Evolutionary conservation across 2,888 invertebrate species (phyloP).

Genomic region (Epicampocera succincta): DNA sequence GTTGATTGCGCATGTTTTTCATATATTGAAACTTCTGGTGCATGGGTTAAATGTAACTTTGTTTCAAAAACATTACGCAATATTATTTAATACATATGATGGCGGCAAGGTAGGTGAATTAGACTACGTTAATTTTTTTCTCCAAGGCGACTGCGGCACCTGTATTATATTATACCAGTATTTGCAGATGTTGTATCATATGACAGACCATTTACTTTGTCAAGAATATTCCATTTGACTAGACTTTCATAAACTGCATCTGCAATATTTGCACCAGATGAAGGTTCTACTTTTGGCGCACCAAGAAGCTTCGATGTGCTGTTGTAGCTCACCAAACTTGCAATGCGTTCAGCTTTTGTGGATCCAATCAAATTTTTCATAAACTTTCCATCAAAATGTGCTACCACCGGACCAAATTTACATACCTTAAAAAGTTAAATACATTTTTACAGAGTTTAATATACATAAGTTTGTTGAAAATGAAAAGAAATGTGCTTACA

Average conservation of each 20-base stretch:
- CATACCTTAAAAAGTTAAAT: constrained; percentile 7
- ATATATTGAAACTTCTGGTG: no score
- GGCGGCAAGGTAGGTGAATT: no score
- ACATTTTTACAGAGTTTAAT: constrained; percentile 20
- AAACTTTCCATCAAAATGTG: no score
- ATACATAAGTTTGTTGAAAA: no score
- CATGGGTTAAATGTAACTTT: constrained; percentile 27
- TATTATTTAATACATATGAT: no score
- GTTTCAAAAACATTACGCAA: constrained; percentile 49
- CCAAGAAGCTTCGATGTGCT: constrained; percentile 26
- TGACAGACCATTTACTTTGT: neutral
- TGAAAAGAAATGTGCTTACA: no score
- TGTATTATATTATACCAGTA: constrained; percentile 45
- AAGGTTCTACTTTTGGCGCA: constrained; percentile 23
- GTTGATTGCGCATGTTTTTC: no score
- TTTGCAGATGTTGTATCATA: constrained; percentile 43
- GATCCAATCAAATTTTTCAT: no score
- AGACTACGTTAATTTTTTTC: constrained; percentile 44
- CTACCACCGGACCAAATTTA: constrained; percentile 22
- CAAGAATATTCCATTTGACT: constrained; percentile 20
- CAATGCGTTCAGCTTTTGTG: constrained; percentile 17
- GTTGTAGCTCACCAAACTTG: constrained; percentile 19
- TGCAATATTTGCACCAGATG: constrained; percentile 29
- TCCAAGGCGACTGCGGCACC: constrained; percentile 36
- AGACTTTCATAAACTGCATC: constrained; percentile 18